Evolutionary conservation across 2,797 vertebrate species (phyloP).

Genomic region (Lateolabrax maculatus): DNA sequence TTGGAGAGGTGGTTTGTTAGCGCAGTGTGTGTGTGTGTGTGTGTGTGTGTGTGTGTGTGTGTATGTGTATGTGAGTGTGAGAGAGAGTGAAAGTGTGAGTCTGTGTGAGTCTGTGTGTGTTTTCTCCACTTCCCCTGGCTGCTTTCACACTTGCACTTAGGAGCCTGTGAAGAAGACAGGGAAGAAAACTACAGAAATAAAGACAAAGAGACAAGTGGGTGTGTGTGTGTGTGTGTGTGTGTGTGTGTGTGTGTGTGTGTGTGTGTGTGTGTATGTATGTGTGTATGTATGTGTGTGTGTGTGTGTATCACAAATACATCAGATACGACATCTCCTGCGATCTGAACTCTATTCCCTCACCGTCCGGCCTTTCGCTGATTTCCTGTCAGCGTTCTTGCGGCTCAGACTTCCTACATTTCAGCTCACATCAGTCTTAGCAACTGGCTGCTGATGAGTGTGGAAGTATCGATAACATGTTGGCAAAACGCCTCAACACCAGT

Average conservation of each 20-base stretch:
- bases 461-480: not conserved
- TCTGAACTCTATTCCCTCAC: constrained; percentile 39
- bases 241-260: not conserved
- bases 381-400: constrained; percentile 31
- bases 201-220: constrained; percentile 11
- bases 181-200: constrained; percentile 21
- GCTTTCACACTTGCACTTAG: constrained; percentile 40
- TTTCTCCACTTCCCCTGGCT: constrained; percentile 8
- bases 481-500: constrained; percentile 20
- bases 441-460: constrained; percentile 23
- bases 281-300: not conserved
- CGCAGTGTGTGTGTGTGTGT: not conserved
- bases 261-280: constrained; percentile 11
- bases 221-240: not conserved
- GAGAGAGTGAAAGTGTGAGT: not conserved
- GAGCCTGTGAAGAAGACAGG: constrained; percentile 18
- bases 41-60: constrained; percentile 3
- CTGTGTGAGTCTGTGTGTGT: constrained; percentile 6
- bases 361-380: constrained; percentile 41
- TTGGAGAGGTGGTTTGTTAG: constrained; percentile 40
- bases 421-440: constrained; percentile 24
- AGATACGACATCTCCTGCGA: constrained; percentile 33
- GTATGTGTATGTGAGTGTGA: not conserved
- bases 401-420: constrained; percentile 1
- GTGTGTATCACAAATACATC: constrained; percentile 30